These are phyloP conservation scores for Pseudococcus jackbeardsleyi DNA, from an alignment of 2,888 invertebrate genomes.

Conservation along the genomic window DNA sequence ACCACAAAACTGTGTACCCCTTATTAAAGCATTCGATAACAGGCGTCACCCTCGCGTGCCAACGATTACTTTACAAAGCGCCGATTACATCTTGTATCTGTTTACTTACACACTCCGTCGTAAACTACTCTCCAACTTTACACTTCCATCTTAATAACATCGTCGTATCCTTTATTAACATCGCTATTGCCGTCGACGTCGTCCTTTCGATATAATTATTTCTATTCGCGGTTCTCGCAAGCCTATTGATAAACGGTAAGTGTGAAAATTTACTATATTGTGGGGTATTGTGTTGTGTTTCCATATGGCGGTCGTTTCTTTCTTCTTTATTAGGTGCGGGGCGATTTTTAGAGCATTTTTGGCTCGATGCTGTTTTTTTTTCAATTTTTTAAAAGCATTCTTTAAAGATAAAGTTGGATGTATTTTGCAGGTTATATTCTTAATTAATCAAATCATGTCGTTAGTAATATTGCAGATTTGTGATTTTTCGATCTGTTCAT, in stretches of 20 bases:
- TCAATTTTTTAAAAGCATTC: too few species aligned
- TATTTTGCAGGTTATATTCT: too few species aligned
- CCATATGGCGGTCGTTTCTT: too few species aligned
- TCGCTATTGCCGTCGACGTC: neutral
- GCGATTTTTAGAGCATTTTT: too few species aligned
- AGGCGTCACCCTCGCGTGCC: conserved; percentile 47
- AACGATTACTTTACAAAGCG: conserved; percentile 40
- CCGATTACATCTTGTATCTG: conserved; percentile 47
- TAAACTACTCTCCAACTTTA: conserved; percentile 29
- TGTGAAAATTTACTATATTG: neutral
- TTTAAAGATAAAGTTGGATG: too few species aligned
- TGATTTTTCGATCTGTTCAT: too few species aligned
- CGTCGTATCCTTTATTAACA: conserved; percentile 2
- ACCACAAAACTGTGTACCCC: conserved; percentile 38
- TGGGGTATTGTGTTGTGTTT: neutral
- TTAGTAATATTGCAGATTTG: too few species aligned
- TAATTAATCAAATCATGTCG: too few species aligned
- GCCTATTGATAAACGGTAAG: neutral
- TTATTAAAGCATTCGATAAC: conserved; percentile 40
- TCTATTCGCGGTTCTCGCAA: neutral
- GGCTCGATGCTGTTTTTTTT: too few species aligned
- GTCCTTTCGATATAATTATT: conserved; percentile 18
- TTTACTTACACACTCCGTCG: conserved; percentile 23
- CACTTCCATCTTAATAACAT: conserved; percentile 11
- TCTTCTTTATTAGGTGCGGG: too few species aligned